Percentiles rank a stretch among this genome's conserved stretches.
Evolutionary conservation across 2,888 invertebrate species (phyloP).

Genomic region (Caenorhabditis becei): DNA sequence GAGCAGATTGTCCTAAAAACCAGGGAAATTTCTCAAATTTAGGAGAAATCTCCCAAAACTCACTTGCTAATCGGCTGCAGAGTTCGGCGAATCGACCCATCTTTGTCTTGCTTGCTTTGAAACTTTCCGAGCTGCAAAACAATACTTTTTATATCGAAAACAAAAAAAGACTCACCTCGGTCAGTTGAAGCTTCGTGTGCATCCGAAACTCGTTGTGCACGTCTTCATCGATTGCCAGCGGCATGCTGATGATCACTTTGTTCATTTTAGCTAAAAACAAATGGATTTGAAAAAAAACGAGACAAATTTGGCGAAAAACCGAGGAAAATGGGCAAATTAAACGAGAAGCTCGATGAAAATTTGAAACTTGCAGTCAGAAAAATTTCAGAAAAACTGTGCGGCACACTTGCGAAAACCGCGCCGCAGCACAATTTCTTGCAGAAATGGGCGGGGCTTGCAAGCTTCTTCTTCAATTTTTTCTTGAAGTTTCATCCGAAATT

Average conservation of each 20-base stretch:
- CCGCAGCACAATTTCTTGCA: conserved; percentile 1
- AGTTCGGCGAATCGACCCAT: conserved; percentile 67
- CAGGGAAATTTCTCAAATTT: not conserved
- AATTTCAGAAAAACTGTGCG: not conserved
- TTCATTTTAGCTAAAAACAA: conserved; percentile 30
- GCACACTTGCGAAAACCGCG: conserved; percentile 11
- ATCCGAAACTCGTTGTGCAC: conserved; percentile 68
- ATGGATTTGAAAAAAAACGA: too few species aligned
- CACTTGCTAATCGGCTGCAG: conserved; percentile 73
- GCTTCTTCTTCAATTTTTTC: not conserved
- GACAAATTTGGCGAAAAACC: too few species aligned
- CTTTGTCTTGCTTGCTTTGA: conserved; percentile 62
- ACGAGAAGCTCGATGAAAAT: not conserved
- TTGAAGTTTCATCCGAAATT: not conserved
- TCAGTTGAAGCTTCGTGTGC: conserved; percentile 64
- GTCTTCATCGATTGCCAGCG: conserved; percentile 61
- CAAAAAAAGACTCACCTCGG: conserved; percentile 60
- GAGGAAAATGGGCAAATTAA: too few species aligned
- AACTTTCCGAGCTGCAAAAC: conserved; percentile 47
- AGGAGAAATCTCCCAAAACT: not conserved
- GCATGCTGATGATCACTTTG: conserved; percentile 18
- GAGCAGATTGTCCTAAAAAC: conserved; percentile 68
- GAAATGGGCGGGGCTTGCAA: conserved; percentile 13
- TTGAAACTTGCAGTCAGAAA: not conserved
- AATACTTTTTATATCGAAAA: conserved; percentile 3